Base-by-base conservation (phyloP, 2,113 vertebrate genomes). In the Tachycineta bicolor region DNA sequence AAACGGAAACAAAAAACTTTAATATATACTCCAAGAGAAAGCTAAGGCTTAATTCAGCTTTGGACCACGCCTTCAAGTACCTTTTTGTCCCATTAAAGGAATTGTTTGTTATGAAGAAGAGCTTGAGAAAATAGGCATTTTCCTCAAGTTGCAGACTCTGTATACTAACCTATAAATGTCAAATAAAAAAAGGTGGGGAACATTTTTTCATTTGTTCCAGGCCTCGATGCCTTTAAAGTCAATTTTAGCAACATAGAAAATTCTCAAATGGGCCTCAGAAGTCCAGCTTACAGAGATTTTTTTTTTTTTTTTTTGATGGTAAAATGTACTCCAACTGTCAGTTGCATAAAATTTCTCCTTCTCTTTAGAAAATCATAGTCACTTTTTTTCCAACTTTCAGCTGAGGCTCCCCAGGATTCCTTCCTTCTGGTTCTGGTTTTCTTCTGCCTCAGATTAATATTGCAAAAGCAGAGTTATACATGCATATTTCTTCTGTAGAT, bases 1-100 rank as follows among this genome's bases (percentile, higher is more conserved):
- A 21, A n/a, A 41, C 41, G 4, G 64, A 64, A 69, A 52, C 4
- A 8, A 23, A 5, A 2, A 0, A 5, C 0, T 31, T 3, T 0
- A 16, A 62, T 28, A 55, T 6, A 5, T 43, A 18, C 68, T 88
- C 79, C 29, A 68, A 79, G 6, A 18, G 14, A 83, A 79, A 64
- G 0, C 2, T 67, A 41, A 49, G 28, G 2, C 53, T 65, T 84
- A 47, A 28, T 71, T 85, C 10, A 31, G 1, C 21, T 69, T 58
- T 70, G 47, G 11, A 78, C 3, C 5, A 15, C 11, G 39, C 53
- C 21, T 83, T 87, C 24, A 64, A n/a, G 11, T 49, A 34, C 3
- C 1, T 65, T 62, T 89, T 88, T 68, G 3, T 83, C 83, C 13
- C 23, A 14, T 34, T 75, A 53, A 84, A 84, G 34, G 0, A 3